Conservation (phyloP, 2,113 vertebrate genomes). For the Thunnus maccoyii region DNA sequence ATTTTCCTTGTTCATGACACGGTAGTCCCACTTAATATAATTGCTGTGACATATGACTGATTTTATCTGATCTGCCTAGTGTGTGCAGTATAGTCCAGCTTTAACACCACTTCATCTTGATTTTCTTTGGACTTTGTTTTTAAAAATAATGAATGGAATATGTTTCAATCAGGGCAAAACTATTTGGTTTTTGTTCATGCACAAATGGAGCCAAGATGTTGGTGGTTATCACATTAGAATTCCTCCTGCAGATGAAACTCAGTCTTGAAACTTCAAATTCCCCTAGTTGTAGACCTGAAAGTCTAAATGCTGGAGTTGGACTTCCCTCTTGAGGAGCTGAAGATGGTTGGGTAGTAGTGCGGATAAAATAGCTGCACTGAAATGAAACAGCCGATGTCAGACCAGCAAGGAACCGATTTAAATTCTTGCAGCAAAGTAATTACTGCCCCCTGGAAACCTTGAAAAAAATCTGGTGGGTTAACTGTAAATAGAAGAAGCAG, state of each 20-base stretch:
- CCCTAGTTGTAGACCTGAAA: conserved; percentile 9
- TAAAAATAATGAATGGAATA: background rate
- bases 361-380: conserved; percentile 6
- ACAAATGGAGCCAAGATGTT: background rate
- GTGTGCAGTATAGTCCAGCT: background rate
- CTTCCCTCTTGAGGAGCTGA: background rate
- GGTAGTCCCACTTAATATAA: conserved; percentile 27
- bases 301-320: conserved; percentile 2
- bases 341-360: conserved; percentile 12
- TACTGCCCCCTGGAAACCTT: conserved; percentile 9
- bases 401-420: conserved; percentile 28
- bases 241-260: background rate
- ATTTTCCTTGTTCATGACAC: conserved; percentile 37
- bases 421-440: conserved; percentile 28
- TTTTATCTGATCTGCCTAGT: conserved; percentile 16
- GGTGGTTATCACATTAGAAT: background rate
- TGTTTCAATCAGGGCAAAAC: background rate
- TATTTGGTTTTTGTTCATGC: too few relatives aligned
- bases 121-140: background rate
- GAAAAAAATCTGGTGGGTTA: conserved; percentile 6
- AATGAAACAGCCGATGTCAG: conserved; percentile 33
- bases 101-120: background rate
- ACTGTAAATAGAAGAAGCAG: conserved; percentile 20
- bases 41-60: conserved; percentile 34
- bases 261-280: background rate